Conservation (phyloP, 2,113 vertebrate genomes). For the Seriola dumerili region DNA sequence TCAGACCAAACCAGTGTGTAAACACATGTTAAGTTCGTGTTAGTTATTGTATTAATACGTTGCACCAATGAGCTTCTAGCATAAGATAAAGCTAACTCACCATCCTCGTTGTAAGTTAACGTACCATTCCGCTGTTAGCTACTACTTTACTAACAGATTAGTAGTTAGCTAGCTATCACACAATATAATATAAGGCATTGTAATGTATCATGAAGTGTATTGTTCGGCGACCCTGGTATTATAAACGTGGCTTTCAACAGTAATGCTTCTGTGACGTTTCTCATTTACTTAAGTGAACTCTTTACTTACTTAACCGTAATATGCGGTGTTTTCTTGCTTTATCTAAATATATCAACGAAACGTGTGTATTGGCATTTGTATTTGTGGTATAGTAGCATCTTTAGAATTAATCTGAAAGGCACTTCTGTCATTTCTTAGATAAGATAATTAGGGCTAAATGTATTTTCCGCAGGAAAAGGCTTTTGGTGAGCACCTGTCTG, state of each 20-base stretch:
- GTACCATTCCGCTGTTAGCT: constrained; percentile 5
- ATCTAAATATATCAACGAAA: background rate
- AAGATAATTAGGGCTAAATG: background rate
- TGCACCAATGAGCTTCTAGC: background rate
- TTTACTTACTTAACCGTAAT: background rate
- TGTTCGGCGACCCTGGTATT: background rate
- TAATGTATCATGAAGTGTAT: background rate
- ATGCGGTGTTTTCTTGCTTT: background rate
- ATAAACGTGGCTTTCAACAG: background rate
- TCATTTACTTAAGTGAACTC: background rate
- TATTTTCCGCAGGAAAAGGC: constrained; percentile 41
- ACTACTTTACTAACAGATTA: background rate
- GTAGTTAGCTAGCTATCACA: constrained; percentile 4
- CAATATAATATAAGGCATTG: background rate
- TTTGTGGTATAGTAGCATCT: background rate
- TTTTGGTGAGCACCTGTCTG: background rate
- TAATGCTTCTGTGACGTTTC: background rate
- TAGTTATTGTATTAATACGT: background rate
- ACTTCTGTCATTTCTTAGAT: background rate
- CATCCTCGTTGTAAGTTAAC: background rate
- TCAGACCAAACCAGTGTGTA: background rate
- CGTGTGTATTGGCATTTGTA: background rate
- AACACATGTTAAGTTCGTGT: background rate
- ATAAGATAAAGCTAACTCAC: constrained; percentile 38
- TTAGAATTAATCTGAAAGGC: background rate